phyloP scores from a whole-genome alignment of 2,797 vertebrate species.

The Arrhamphus sclerolepis region DNA sequence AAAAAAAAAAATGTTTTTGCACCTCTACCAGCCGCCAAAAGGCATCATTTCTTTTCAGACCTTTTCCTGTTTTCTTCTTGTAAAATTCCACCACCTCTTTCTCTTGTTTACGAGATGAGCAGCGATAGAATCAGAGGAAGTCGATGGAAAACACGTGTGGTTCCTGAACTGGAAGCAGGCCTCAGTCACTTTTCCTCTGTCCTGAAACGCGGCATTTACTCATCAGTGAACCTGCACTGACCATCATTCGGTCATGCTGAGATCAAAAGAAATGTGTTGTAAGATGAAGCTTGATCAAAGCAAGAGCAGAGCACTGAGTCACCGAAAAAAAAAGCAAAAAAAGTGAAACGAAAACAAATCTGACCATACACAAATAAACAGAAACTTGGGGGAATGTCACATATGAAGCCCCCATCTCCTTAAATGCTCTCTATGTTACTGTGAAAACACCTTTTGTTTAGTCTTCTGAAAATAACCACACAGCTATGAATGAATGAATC shows the following conservation, averaged over 20 bases:
- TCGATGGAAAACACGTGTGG: slow-evolving; percentile 34
- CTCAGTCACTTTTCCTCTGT: slow-evolving; percentile 52
- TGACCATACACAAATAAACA: slow-evolving; percentile 29
- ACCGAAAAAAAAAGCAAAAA: slow-evolving; percentile 1
- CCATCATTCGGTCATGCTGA: slow-evolving; percentile 34
- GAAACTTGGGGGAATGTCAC: not conserved
- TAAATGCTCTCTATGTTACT: not conserved
- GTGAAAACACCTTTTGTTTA: not conserved
- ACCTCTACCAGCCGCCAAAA: slow-evolving; percentile 18
- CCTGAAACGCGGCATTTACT: slow-evolving; percentile 56
- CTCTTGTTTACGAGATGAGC: slow-evolving; percentile 59
- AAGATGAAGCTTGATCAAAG: not conserved
- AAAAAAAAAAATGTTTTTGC: slow-evolving; percentile 23
- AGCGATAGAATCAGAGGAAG: slow-evolving; percentile 50
- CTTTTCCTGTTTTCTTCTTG: slow-evolving; percentile 39
- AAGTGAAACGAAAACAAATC: slow-evolving; percentile 28
- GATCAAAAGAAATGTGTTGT: slow-evolving; percentile 20
- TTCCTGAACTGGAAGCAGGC: slow-evolving; percentile 71
- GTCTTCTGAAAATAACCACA: too few relatives aligned
- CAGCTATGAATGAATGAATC: too few relatives aligned
- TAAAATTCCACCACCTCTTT: slow-evolving; percentile 35
- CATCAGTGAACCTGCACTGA: slow-evolving; percentile 48
- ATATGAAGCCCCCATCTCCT: not conserved
- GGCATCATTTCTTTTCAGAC: slow-evolving; percentile 39
- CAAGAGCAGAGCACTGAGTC: slow-evolving; percentile 3